Evolutionary conservation across 2,797 vertebrate genomes (phyloP).

Genomic region (Micrastur ruficollis): DNA sequence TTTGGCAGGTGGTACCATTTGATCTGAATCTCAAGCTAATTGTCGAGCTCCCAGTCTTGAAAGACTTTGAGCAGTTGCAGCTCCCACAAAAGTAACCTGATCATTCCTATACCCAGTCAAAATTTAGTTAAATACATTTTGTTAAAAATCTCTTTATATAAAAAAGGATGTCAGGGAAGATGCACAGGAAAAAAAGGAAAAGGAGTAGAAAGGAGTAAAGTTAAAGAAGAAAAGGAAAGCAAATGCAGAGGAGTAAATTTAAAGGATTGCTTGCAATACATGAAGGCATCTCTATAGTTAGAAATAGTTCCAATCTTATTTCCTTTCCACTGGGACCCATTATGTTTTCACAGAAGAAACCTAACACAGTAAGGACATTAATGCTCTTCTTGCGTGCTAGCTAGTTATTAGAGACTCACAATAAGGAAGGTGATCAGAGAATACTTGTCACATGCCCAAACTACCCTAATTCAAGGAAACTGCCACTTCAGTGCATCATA

Average conservation of each 20-base stretch:
- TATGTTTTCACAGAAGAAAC: constrained; percentile 75
- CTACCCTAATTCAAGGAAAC: constrained; percentile 61
- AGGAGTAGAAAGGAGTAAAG: not conserved
- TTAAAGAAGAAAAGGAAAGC: not conserved
- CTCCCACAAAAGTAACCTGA: not conserved
- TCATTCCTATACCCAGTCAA: not conserved
- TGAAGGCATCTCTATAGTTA: constrained; percentile 60
- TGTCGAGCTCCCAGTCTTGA: not conserved
- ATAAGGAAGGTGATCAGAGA: constrained; percentile 65
- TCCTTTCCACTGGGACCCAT: constrained; percentile 54
- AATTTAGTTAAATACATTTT: not conserved
- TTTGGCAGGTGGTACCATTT: not conserved
- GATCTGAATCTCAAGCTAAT: not conserved
- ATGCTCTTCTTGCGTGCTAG: constrained; percentile 78
- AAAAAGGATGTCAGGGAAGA: not conserved
- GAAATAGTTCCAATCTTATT: constrained; percentile 61
- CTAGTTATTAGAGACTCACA: constrained; percentile 73
- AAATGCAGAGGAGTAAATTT: not conserved
- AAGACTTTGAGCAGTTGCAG: not conserved
- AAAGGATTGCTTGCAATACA: not conserved
- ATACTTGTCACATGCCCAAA: constrained; percentile 77
- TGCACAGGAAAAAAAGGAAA: not conserved
- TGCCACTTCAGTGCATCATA: constrained; percentile 62
- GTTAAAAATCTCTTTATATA: not conserved
- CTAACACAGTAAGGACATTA: constrained; percentile 71